Conservation (phyloP, 2,113 vertebrate species). For the Micronycteris hirsuta region DNA sequence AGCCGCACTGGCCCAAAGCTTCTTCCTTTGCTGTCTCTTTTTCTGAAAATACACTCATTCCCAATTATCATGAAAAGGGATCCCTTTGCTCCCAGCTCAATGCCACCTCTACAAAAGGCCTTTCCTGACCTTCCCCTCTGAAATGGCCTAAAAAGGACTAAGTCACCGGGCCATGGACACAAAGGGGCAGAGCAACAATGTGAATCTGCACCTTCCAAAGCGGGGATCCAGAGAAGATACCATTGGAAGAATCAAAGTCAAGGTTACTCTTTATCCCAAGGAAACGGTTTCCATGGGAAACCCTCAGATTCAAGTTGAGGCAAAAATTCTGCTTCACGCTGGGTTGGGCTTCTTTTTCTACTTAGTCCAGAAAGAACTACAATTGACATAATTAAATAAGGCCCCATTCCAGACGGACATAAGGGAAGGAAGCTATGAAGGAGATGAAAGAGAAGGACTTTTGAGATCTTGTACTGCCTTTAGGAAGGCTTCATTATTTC, state of each 20-base stretch:
- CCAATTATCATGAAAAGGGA: neutral
- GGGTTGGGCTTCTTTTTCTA: neutral
- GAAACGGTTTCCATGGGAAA: neutral
- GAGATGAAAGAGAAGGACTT: conserved; percentile 18
- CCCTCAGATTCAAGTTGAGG: neutral
- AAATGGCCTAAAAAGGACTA: neutral
- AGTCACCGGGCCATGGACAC: neutral
- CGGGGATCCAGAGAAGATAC: neutral
- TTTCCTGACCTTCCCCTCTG: neutral
- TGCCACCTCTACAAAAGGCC: neutral
- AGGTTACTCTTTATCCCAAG: neutral
- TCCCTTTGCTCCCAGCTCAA: neutral
- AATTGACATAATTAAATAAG: conserved; percentile 5
- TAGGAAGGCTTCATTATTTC: conserved; percentile 63
- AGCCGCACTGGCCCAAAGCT: neutral
- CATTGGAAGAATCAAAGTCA: neutral
- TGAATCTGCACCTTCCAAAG: neutral
- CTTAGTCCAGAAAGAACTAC: neutral
- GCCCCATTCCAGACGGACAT: neutral
- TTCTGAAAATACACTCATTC: neutral
- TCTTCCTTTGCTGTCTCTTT: neutral
- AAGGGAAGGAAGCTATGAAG: conserved; percentile 5
- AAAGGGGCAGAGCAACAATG: neutral
- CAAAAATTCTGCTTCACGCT: neutral
- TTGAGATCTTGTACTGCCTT: conserved; percentile 40